Conservation (phyloP, 2,888 invertebrate genomes). For the Tenthredo amoena region DNA sequence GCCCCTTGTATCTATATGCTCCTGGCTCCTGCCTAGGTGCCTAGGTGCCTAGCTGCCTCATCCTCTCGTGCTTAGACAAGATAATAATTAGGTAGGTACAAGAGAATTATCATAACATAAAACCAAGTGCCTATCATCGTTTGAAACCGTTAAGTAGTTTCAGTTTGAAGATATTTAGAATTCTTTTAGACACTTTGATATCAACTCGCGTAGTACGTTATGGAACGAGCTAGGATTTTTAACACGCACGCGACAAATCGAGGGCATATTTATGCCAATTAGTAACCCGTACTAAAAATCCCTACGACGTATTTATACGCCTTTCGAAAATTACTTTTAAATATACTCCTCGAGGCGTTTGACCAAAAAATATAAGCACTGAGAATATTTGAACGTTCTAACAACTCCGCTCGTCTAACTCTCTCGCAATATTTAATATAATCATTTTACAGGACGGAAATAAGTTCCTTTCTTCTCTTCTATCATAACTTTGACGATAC, state of each 20-base stretch:
- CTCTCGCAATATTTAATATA: not conserved
- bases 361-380: not conserved
- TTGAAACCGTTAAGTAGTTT: slow-evolving; percentile 28
- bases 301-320: not conserved
- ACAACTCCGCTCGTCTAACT: not conserved
- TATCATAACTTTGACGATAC: too few species aligned
- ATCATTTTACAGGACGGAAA: not conserved
- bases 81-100: slow-evolving; percentile 26
- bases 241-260: slow-evolving; percentile 1
- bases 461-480: not conserved
- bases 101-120: slow-evolving; percentile 18
- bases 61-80: slow-evolving; percentile 26
- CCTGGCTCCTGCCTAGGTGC: not conserved
- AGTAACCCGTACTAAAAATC: not conserved
- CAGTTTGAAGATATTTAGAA: slow-evolving; percentile 8
- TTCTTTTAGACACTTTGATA: slow-evolving; percentile 15
- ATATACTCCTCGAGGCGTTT: not conserved
- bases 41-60: not conserved
- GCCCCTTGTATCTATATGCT: not conserved
- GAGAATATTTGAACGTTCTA: not conserved
- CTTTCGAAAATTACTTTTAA: not conserved
- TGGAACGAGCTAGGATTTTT: not conserved
- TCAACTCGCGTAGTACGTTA: not conserved
- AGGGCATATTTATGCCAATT: not conserved
- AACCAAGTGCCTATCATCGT: slow-evolving; percentile 7